Conservation (phyloP, 2,888 invertebrate genomes). For the Pomacea canaliculata region DNA sequence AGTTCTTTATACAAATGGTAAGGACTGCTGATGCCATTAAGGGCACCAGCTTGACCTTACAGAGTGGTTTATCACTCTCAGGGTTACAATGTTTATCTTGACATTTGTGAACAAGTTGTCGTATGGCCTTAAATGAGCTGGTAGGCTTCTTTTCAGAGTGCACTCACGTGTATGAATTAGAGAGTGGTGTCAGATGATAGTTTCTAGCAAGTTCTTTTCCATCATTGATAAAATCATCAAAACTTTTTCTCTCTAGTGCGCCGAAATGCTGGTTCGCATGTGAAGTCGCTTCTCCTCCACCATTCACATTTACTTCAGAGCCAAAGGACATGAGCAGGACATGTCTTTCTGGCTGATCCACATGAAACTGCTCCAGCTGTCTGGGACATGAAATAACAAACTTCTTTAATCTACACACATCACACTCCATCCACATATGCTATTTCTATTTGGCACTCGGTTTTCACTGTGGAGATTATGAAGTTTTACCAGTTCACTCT, state of each 20-base stretch:
- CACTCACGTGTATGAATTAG: constrained; percentile 39
- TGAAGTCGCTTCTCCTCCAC: constrained; percentile 40
- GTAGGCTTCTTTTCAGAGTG: background rate
- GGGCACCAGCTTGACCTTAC: no score
- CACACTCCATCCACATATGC: background rate
- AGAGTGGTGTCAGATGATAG: constrained; percentile 45
- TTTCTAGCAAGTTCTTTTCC: constrained; percentile 45
- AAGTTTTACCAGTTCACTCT: no score
- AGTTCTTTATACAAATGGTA: no score
- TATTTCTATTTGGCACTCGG: background rate
- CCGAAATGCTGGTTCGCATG: constrained; percentile 19
- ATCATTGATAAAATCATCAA: constrained; percentile 39
- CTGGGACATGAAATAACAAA: constrained; percentile 37
- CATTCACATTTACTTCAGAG: constrained; percentile 48
- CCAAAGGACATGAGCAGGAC: constrained; percentile 57
- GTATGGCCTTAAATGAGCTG: no score
- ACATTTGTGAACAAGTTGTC: no score
- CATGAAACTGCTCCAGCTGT: constrained; percentile 55
- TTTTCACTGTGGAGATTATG: no score
- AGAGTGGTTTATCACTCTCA: no score
- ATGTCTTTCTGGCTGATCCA: constrained; percentile 55
- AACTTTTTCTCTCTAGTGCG: constrained; percentile 29
- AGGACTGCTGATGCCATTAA: no score
- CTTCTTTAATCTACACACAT: no score
- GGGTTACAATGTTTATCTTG: no score